Base-by-base conservation (phyloP, 30 jellyfish, hydroid and myxozoan species). In the Phacellophora camtschatica region DNA sequence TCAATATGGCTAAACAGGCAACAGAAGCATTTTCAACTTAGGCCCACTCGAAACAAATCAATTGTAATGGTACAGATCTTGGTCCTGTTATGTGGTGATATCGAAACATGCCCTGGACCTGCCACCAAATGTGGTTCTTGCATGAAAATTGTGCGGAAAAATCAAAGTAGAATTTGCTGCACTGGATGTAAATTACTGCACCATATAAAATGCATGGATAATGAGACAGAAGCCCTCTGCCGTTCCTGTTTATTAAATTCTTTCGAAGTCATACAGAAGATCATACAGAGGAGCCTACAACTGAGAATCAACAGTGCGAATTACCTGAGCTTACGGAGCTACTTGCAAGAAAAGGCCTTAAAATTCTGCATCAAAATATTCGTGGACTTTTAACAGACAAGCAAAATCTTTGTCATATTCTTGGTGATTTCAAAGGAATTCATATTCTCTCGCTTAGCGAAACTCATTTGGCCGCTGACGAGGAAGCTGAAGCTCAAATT, bases 361-460 rank as follows among this genome's bases (percentile, higher is more conserved):
- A 49, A 48, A 66, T 80, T 22, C 75, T 80, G 64, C 92, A 80
- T 45, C 92, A 80, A 80, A 80, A 80, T 80, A 57, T 66, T 0
- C 74, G 77, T 39, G 92, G 92, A 37, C 75, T 80, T 49, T 39
- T 64, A 11, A 46, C 82, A 33, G 37, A 67, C 66, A 67, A 67
- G 36, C 80, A 67, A 36, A 36, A 67, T 67, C 66, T 32, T 33
- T 67, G 28, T 67, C 82, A 67, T 67, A 67, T 67, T 24, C 82
- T 67, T 67, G 69, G 82, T 33, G 82, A 67, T 9, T 67, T 67
- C 66, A 67, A 67, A 67, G 82, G 75, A 67, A 67, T 67, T 24
- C 66, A 63, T 63, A 63, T 63, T 28, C 66, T 63, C 57, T 8
- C 77, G 27, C 77, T 63, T 20, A 63, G 77, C 24, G 82, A 67